These are phyloP conservation scores for Macrosiphum euphorbiae DNA, from an alignment of 2,888 invertebrate species.

Conservation along the genomic window DNA sequence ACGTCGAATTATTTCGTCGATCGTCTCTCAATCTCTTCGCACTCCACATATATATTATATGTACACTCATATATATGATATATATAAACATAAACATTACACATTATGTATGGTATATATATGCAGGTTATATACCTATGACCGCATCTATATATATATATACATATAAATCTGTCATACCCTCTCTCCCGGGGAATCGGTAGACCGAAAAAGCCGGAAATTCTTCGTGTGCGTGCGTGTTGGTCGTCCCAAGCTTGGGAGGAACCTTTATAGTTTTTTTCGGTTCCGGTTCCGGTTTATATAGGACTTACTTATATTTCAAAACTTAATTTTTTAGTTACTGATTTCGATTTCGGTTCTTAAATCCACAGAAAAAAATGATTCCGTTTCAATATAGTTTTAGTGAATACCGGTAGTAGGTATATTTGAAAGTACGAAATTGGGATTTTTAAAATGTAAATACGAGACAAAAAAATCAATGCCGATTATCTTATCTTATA, in stretches of 20 bases:
- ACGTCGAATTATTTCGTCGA: constrained; percentile 29
- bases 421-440: not conserved
- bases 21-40: constrained; percentile 10
- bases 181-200: not conserved
- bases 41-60: not conserved
- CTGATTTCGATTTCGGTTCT: not conserved
- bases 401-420: not conserved
- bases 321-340: not conserved
- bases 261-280: not conserved
- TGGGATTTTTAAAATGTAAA: not conserved
- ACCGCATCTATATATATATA: not conserved
- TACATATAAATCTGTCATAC: not conserved
- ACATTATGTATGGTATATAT: not conserved
- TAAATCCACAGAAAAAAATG: not conserved
- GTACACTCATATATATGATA: not conserved
- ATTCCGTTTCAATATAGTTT: not conserved
- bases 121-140: not conserved
- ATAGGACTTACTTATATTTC: not conserved
- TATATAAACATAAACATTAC: not conserved
- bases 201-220: constrained; percentile 13
- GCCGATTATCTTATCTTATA: no score
- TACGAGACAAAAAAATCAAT: not conserved
- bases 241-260: not conserved
- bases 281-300: not conserved
- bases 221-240: not conserved